Percentiles rank a stretch among this genome's conserved stretches.
Evolutionary conservation across 2,888 invertebrate species (phyloP).

Genomic region (Lepidochrysops patricia): DNA sequence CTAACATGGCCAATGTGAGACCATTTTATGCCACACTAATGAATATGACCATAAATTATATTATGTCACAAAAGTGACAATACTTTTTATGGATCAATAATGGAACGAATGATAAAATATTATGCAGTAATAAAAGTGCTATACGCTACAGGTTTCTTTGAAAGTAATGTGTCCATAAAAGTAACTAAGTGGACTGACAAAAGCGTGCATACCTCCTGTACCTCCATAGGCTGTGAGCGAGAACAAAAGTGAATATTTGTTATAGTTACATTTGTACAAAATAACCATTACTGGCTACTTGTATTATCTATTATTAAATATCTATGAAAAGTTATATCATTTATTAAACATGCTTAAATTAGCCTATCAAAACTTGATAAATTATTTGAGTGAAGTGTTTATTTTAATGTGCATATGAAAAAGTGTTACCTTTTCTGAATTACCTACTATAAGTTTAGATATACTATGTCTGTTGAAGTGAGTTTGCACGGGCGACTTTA

Average conservation of each 20-base stretch:
- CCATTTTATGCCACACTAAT: too few species aligned
- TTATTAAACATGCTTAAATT: background rate
- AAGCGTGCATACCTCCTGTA: slow-evolving; percentile 76
- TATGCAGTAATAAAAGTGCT: too few species aligned
- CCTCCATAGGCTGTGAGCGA: slow-evolving; percentile 78
- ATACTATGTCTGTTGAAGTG: too few species aligned
- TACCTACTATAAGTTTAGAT: too few species aligned
- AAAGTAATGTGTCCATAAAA: background rate
- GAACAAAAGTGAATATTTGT: slow-evolving; percentile 26
- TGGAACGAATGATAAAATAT: too few species aligned
- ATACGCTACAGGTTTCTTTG: background rate
- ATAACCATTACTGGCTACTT: background rate
- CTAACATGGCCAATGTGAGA: too few species aligned
- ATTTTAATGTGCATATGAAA: background rate
- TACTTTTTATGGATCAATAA: too few species aligned
- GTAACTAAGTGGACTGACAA: background rate
- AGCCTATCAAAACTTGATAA: background rate
- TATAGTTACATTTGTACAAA: slow-evolving; percentile 10
- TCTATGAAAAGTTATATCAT: background rate
- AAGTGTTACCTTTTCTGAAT: too few species aligned
- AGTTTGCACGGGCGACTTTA: too few species aligned
- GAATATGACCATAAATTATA: too few species aligned
- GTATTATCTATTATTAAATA: background rate
- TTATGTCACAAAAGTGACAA: too few species aligned
- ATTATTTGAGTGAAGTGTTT: background rate